These are phyloP conservation scores for Harmothoe impar DNA, from an alignment of 2,888 invertebrate species.

Conservation along the genomic window DNA sequence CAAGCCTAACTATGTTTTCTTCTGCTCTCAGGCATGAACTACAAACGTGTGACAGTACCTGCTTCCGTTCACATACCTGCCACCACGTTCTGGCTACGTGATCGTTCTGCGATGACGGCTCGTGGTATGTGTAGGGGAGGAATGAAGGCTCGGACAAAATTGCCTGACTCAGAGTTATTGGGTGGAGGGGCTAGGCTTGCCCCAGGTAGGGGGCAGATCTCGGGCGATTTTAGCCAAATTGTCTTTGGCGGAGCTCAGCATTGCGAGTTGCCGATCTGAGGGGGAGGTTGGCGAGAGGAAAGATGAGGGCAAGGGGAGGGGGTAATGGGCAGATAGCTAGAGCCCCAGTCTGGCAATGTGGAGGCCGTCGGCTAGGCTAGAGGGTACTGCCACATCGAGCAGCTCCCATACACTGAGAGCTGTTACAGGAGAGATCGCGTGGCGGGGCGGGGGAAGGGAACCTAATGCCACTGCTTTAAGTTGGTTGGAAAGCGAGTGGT, in stretches of 20 bases:
- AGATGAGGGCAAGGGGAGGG: slow-evolving; percentile 28
- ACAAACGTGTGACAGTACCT: not conserved
- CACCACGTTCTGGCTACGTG: not conserved
- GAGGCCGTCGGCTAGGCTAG: slow-evolving; percentile 7
- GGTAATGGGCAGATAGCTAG: slow-evolving; percentile 26
- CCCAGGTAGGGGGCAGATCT: slow-evolving; percentile 15
- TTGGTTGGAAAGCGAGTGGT: not conserved
- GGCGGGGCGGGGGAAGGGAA: not conserved
- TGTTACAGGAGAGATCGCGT: not conserved
- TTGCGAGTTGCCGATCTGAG: not conserved
- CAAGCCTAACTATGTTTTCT: not conserved
- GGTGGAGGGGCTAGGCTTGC: slow-evolving; percentile 14
- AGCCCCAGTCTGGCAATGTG: slow-evolving; percentile 7
- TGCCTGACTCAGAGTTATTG: slow-evolving; percentile 39
- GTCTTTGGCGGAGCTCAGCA: not conserved
- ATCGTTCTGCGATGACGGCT: not conserved
- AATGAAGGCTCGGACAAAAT: not conserved
- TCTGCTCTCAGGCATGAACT: not conserved
- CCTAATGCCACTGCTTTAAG: not conserved
- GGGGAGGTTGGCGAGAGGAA: not conserved
- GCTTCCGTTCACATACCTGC: not conserved
- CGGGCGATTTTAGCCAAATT: slow-evolving; percentile 54
- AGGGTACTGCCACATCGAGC: not conserved
- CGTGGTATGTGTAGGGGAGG: not conserved
- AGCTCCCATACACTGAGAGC: not conserved